Conservation (phyloP, 1,140 invertebrate genomes). For the Parapsyche elsis region DNA sequence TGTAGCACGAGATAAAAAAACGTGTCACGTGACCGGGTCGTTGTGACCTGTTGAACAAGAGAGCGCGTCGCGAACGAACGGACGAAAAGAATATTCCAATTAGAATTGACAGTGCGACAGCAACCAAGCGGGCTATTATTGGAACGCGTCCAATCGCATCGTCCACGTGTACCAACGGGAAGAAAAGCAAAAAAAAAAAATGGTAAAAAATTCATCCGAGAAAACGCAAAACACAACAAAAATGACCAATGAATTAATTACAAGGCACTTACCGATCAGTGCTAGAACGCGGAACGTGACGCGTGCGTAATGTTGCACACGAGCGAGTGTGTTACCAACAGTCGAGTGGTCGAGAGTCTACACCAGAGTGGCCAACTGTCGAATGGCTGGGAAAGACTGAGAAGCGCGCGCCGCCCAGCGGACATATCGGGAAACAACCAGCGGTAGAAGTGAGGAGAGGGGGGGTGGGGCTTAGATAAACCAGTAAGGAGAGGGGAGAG, state of each 20-base stretch:
- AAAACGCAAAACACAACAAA: background rate
- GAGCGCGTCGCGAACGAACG: background rate
- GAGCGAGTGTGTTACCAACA: background rate
- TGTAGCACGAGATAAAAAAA: no score
- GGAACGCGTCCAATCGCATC: background rate
- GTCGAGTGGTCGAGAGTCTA: background rate
- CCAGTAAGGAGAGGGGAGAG: background rate
- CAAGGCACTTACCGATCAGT: background rate
- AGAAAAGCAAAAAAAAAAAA: background rate
- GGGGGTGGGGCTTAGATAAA: background rate
- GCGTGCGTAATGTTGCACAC: conserved; percentile 1
- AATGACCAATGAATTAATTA: background rate
- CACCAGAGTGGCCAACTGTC: conserved; percentile 1
- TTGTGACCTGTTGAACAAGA: background rate
- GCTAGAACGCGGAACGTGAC: background rate
- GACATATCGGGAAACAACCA: background rate
- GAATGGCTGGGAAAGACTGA: background rate
- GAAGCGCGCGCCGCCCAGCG: conserved; percentile 15
- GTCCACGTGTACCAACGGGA: background rate
- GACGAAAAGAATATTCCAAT: background rate
- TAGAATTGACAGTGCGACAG: background rate
- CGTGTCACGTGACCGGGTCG: background rate
- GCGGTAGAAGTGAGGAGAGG: background rate
- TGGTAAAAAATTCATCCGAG: background rate
- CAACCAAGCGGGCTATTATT: background rate